Conservation (phyloP, 2,888 invertebrate species). For the Stenurella melanura region DNA sequence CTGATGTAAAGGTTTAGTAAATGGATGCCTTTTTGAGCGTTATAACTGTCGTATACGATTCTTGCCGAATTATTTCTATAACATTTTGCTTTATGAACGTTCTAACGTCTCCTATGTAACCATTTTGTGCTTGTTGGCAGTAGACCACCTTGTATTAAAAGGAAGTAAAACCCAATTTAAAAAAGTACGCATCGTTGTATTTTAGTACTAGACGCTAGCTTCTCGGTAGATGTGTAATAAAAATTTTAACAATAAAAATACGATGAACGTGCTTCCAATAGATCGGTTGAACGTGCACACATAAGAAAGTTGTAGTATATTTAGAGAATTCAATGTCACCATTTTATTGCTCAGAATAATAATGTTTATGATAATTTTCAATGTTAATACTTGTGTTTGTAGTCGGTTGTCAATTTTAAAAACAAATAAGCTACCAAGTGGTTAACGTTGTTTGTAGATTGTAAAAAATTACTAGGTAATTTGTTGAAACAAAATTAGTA, state of each 20-base stretch:
- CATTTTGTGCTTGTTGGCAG: too few relatives aligned
- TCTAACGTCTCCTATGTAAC: too few relatives aligned
- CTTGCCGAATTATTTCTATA: too few relatives aligned
- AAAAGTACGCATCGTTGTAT: background rate
- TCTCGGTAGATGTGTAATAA: background rate
- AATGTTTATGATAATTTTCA: conserved; percentile 39
- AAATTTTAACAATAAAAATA: background rate
- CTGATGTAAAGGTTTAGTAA: too few relatives aligned
- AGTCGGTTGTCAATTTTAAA: conserved; percentile 32
- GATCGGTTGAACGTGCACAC: background rate
- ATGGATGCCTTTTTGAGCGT: too few relatives aligned
- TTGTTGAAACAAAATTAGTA: conserved; percentile 1
- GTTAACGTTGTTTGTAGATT: background rate
- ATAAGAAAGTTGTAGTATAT: conserved; percentile 3
- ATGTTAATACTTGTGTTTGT: conserved; percentile 29
- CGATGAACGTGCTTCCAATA: background rate
- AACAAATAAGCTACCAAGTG: conserved; percentile 29
- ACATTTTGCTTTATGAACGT: too few relatives aligned
- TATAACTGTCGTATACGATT: too few relatives aligned
- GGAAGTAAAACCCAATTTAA: too few relatives aligned
- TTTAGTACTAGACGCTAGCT: background rate
- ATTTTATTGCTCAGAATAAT: conserved; percentile 34
- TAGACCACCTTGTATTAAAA: too few relatives aligned
- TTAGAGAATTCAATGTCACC: conserved; percentile 23
- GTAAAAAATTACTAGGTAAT: background rate